A percentile compares a stretch with the other conserved stretches of the same genome.
Conservation (phyloP, 1,140 invertebrate species). For the Caligus rogercresseyi region DNA sequence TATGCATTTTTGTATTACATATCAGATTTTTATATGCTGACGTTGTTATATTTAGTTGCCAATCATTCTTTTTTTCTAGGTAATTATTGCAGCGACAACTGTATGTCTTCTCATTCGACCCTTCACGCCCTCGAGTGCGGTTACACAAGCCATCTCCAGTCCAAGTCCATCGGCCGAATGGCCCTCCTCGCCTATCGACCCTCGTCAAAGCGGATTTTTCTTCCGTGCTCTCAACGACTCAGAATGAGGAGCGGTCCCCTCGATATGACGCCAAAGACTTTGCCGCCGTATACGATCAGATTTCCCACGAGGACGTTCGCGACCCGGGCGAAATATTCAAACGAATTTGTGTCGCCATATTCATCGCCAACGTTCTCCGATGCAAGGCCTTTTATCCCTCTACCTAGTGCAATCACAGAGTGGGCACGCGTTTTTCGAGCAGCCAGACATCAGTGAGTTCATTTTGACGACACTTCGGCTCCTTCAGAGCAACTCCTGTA, state of each 20-base stretch:
- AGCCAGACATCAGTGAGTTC: conserved; percentile 27
- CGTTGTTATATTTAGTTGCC: too few relatives aligned
- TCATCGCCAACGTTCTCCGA: conserved; percentile 37
- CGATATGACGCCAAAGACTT: conserved; percentile 29
- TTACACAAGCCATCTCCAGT: conserved; percentile 14
- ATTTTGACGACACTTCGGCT: conserved; percentile 33
- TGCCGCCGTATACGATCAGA: conserved; percentile 30
- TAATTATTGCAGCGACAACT: conserved; percentile 36
- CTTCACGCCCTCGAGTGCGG: conserved; percentile 22
- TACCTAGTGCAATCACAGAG: conserved; percentile 25
- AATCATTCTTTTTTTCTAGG: conserved; percentile 33
- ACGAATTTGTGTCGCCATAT: conserved; percentile 34
- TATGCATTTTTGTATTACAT: too few relatives aligned
- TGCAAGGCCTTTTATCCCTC: conserved; percentile 33
- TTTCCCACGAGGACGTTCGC: conserved; percentile 32
- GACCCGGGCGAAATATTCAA: conserved; percentile 25
- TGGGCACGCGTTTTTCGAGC: conserved; percentile 21
- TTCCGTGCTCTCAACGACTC: not conserved
- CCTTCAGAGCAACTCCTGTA: conserved; percentile 40
- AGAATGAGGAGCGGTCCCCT: not conserved
- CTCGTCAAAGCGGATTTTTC: conserved; percentile 24
- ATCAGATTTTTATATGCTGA: too few relatives aligned
- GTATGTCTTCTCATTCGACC: conserved; percentile 29
- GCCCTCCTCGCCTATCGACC: conserved; percentile 36
- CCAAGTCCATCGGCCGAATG: conserved; percentile 27